Base-by-base conservation (phyloP, 1,140 invertebrate species). In the Drosophila leontia region DNA sequence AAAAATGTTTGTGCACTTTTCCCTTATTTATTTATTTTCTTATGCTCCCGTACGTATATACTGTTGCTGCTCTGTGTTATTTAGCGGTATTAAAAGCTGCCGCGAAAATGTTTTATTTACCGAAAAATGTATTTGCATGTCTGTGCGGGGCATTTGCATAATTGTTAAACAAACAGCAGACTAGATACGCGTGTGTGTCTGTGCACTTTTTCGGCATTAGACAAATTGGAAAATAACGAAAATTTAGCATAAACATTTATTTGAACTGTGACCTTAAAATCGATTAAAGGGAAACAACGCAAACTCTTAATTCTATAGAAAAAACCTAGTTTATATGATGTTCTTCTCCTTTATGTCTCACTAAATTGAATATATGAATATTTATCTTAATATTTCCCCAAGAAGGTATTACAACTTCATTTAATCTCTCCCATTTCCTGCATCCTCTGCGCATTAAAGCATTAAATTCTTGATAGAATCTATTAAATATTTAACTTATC, bases 61-160 rank as follows among this genome's bases (percentile, higher is more conserved):
- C 67, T 70, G 41, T 62, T 41, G 75, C 67, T 62, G 32, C 62
- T 48, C 26, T 65, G 42, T 68, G 79, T 61, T 44, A 59, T 63
- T 79, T 55, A 59, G 39, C 35, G 47, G 63, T 62, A 74, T 80
- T 60, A 70, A 84, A 80, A 76, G 56, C 74, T 41, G 50, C 48
- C 48, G 50, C 32, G 59, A 68, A 62, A 59, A 76, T 78, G 74
- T 64, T 75, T 75, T 80, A 83, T 84, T 84, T 83, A 75, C 71
- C 35, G 50, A 60, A 76, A 65, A 51, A 34, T 65, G 56, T 74
- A 84, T 86, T 85, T 78, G 57, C 74, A 68, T 85, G 82, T 85
- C 78, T 80, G 61, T 44, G 60, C 37, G 56, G 23, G 34, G 62
- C 61, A 83, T 83, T 88, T 83, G 80, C 80, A 86, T 85, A 86